Evolutionary conservation across 2,888 invertebrate species (phyloP).

Genomic region (Phaedon cochleariae): DNA sequence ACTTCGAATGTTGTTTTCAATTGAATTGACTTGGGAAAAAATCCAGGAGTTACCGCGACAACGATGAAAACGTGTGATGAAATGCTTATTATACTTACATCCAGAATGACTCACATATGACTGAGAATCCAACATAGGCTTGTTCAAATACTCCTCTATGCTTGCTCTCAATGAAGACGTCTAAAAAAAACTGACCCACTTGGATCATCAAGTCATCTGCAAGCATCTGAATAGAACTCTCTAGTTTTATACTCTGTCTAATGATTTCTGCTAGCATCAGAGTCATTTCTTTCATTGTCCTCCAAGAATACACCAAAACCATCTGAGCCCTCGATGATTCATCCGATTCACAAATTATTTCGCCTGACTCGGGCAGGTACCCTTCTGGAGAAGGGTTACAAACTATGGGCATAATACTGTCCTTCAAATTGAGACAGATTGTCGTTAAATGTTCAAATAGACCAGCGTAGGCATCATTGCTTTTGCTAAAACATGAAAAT

Average conservation of each 20-base stretch:
- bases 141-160: constrained; percentile 98
- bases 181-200: constrained; percentile 75
- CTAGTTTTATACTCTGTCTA: constrained; percentile 45
- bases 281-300: constrained; percentile 88
- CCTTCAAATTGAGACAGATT: constrained; percentile 69
- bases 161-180: constrained; percentile 77
- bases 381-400: constrained; percentile 93
- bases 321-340: constrained; percentile 76
- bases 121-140: constrained; percentile 87
- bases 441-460: constrained; percentile 62
- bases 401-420: constrained; percentile 78
- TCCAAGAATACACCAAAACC: constrained; percentile 90
- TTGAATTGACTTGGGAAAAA: no score
- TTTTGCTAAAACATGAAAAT: constrained; percentile 39
- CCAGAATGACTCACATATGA: constrained; percentile 77
- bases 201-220: constrained; percentile 63
- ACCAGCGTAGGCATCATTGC: constrained; percentile 41
- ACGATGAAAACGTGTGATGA: no score
- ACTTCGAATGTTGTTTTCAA: no score
- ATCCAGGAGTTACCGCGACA: no score
- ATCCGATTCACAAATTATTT: constrained; percentile 51
- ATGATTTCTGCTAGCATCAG: constrained; percentile 73
- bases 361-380: constrained; percentile 73
- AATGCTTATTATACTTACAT: constrained; percentile 55
- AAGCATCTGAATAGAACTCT: constrained; percentile 58